These are phyloP conservation scores for Scaptomyza parva DNA, from an alignment of 2,888 invertebrate species.

Conservation along the genomic window DNA sequence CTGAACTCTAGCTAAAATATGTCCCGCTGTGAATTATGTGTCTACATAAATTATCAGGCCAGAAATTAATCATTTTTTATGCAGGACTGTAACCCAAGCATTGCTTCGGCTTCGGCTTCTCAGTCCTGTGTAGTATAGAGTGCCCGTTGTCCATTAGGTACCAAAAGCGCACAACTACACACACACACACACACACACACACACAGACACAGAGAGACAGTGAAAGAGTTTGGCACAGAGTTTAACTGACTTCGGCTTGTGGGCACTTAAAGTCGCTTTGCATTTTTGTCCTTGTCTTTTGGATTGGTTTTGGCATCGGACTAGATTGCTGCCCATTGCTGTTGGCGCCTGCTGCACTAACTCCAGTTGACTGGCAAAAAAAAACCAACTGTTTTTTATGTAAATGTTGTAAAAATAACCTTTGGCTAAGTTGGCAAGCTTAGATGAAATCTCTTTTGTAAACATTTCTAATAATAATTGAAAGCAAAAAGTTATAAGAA, in stretches of 20 bases:
- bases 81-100: conserved; percentile 56
- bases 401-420: conserved; percentile 16
- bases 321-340: conserved; percentile 36
- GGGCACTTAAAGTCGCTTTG: conserved; percentile 72
- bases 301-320: conserved; percentile 23
- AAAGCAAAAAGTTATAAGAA: neutral
- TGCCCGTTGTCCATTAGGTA: conserved; percentile 67
- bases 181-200: conserved; percentile 22
- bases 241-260: conserved; percentile 40
- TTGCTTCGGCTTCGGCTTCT: conserved; percentile 17
- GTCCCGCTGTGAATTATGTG: conserved; percentile 82
- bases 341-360: conserved; percentile 43
- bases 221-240: conserved; percentile 43
- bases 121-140: conserved; percentile 24
- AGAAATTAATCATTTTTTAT: conserved; percentile 83
- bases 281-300: conserved; percentile 64
- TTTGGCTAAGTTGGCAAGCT: neutral
- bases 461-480: conserved; percentile 1
- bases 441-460: conserved; percentile 16
- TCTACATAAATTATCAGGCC: conserved; percentile 82
- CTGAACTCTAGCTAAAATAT: conserved; percentile 78
- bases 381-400: neutral
- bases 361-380: conserved; percentile 28
- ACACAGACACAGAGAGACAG: neutral
- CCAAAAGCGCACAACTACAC: conserved; percentile 42